Evolutionary conservation across 1,140 invertebrate genomes (phyloP), one percentile per base, ranked within the genome.

Genomic region (Drosophila quadrilineata): DNA sequence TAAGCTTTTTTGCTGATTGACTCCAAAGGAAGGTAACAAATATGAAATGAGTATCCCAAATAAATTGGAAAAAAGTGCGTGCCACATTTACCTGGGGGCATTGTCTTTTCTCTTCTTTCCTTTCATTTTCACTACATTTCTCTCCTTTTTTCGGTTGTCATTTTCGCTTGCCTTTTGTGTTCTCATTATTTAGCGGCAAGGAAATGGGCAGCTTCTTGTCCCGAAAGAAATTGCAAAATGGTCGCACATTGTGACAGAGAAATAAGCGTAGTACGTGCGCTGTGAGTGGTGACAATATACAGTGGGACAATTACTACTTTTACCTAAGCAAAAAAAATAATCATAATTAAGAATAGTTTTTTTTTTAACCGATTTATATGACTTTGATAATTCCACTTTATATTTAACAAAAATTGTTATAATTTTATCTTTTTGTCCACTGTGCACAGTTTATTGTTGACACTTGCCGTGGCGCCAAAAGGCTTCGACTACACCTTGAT

Each of bases 401-500:
- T n/a, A n/a, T n/a, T n/a, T n/a, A n/a, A n/a, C n/a, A n/a, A n/a
- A n/a, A n/a, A n/a, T n/a, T n/a, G n/a, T n/a, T 43, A 2, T 12
- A 16, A 26, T 3, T 6, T n/a, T n/a, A n/a, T n/a, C n/a, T n/a
- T n/a, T n/a, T n/a, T n/a, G n/a, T 14, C 38, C 60, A 58, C 43
- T 58, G 53, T 64, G 26, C 43, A 6, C 14, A n/a, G 28, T 17
- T 35, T 38, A 33, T 46, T 38, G 46, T 26, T 64, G 41, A 59
- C 45, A 58, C 38, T 60, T 6, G 4, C 22, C 38, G 21, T 17
- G 40, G 46, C n/a, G n/a, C 38, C 29, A 45, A 60, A 43, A 40
- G 63, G 24, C 22, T 76, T 82, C 58, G 72, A 69, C 76, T 84
- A 64, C 73, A 76, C 59, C 76, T 72, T 76, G 77, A 84, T 84